A percentile compares a stretch with the other conserved stretches of the same genome.
These are phyloP conservation scores for Pelmatolapia mariae DNA, from an alignment of 2,113 vertebrate species.

Conservation along the genomic window DNA sequence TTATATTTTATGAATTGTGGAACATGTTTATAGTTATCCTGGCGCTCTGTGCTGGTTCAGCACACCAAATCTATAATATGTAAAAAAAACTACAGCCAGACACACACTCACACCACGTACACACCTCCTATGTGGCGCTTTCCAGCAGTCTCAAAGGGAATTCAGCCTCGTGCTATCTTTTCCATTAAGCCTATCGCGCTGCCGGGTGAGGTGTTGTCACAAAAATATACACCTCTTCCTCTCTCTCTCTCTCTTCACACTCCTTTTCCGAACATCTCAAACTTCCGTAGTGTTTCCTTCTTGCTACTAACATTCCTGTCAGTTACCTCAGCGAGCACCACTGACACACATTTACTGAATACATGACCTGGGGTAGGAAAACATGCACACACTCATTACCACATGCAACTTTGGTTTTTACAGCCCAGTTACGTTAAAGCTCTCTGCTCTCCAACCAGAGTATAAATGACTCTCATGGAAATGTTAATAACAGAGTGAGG, in stretches of 20 bases:
- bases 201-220: slow-evolving; percentile 61
- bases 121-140: neutral
- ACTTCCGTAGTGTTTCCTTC: slow-evolving; percentile 72
- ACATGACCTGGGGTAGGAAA: neutral
- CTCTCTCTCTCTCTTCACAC: neutral
- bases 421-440: neutral
- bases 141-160: slow-evolving; percentile 52
- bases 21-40: neutral
- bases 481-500: neutral
- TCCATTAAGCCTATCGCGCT: slow-evolving; percentile 51
- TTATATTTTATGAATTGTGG: neutral
- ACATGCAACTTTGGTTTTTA: neutral
- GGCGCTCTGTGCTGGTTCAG: neutral
- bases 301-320: slow-evolving; percentile 60
- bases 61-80: neutral
- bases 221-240: slow-evolving; percentile 67
- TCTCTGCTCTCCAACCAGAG: neutral
- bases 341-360: neutral
- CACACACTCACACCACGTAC: neutral
- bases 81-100: neutral
- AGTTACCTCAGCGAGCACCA: slow-evolving; percentile 30
- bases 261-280: slow-evolving; percentile 56
- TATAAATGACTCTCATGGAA: neutral
- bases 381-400: neutral
- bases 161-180: slow-evolving; percentile 62